Conservation (phyloP, 2,113 vertebrate genomes). For the Anolis sagrei region DNA sequence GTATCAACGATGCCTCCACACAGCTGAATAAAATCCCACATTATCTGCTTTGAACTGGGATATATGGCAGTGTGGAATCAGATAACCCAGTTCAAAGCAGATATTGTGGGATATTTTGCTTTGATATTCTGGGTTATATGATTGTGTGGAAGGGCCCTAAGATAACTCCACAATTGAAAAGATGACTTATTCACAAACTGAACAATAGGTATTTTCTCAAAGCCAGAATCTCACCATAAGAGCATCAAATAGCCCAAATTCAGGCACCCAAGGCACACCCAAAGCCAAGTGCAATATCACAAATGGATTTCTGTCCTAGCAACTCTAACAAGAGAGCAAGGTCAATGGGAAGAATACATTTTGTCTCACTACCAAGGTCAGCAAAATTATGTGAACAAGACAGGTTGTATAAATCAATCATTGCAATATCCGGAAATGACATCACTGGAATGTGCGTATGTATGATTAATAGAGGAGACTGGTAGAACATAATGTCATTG, state of each 20-base stretch:
- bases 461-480: neutral
- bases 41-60: no score
- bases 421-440: neutral
- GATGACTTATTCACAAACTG: neutral
- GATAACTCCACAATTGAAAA: neutral
- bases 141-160: no score
- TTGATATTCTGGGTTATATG: no score
- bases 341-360: neutral
- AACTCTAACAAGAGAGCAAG: neutral
- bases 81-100: no score
- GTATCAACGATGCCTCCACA: no score
- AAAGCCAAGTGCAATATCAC: neutral
- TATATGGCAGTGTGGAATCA: no score
- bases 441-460: neutral
- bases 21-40: no score
- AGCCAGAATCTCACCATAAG: neutral
- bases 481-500: neutral
- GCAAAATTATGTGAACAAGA: neutral
- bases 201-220: neutral
- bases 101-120: no score
- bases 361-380: neutral
- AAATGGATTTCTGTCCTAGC: neutral
- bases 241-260: neutral
- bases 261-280: neutral
- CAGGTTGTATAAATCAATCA: neutral